A percentile compares a stretch with the other conserved stretches of the same genome.
Evolutionary conservation across 2,888 invertebrate genomes (phyloP).

Genomic region (Apodemia zela): DNA sequence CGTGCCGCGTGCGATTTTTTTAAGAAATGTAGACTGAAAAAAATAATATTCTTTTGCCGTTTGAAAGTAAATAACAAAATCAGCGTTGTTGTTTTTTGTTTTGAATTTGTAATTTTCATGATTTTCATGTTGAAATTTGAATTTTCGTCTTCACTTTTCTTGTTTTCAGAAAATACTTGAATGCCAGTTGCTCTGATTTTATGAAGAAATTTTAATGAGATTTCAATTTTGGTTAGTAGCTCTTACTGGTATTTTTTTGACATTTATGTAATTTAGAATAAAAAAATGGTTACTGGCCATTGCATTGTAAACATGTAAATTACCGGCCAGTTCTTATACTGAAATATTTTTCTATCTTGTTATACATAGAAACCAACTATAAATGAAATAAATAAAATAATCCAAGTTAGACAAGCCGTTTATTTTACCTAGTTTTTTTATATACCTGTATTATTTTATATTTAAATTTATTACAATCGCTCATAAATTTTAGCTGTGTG

Average conservation of each 20-base stretch:
- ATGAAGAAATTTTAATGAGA: constrained; percentile 38
- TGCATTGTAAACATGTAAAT: neutral
- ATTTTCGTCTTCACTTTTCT: constrained; percentile 46
- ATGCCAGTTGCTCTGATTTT: constrained; percentile 55
- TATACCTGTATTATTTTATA: no score
- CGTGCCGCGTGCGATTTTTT: no score
- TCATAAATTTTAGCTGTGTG: no score
- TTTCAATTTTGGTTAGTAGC: constrained; percentile 42
- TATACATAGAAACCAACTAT: no score
- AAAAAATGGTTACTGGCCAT: constrained; percentile 11
- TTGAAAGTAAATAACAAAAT: no score
- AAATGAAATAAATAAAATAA: no score
- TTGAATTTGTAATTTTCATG: constrained; percentile 32
- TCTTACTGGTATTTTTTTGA: constrained; percentile 22
- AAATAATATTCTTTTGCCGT: no score
- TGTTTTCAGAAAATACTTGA: constrained; percentile 53
- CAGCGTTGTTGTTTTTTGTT: constrained; percentile 38
- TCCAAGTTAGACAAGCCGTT: no score
- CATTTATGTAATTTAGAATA: neutral
- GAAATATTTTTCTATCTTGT: no score
- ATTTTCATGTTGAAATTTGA: constrained; percentile 36
- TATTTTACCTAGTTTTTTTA: no score
- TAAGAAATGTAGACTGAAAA: no score
- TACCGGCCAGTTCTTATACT: constrained; percentile 8
- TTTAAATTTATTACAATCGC: no score